phyloP scores from a whole-genome alignment of 2,888 invertebrate genomes.

The Rhimphoctona megacephalus region DNA sequence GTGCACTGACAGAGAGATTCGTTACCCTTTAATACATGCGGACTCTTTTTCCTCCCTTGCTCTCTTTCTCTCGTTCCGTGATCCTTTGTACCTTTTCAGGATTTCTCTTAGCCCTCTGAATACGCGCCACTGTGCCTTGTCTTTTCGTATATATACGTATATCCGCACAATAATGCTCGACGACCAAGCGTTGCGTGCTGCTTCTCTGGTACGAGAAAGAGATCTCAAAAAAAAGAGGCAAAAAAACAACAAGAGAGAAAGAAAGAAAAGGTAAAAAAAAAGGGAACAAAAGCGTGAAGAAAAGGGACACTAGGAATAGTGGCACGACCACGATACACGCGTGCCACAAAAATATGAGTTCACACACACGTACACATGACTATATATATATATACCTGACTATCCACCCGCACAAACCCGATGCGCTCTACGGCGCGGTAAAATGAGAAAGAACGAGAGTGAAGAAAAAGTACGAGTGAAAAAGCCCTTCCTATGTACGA shows the following conservation, averaged over 20 bases:
- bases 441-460: slow-evolving; percentile 56
- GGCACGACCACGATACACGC: slow-evolving; percentile 54
- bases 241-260: slow-evolving; percentile 35
- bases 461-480: slow-evolving; percentile 48
- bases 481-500: slow-evolving; percentile 47
- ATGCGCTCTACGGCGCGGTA: slow-evolving; percentile 27
- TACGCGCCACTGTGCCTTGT: slow-evolving; percentile 50
- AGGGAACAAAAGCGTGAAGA: slow-evolving; percentile 20
- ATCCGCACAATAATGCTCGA: slow-evolving; percentile 57
- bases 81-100: slow-evolving; percentile 82
- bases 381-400: not conserved
- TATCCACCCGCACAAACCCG: slow-evolving; percentile 17
- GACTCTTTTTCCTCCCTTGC: slow-evolving; percentile 55
- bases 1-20: slow-evolving; percentile 73
- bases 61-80: slow-evolving; percentile 28
- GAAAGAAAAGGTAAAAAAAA: slow-evolving; percentile 6
- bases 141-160: slow-evolving; percentile 13
- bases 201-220: slow-evolving; percentile 46
- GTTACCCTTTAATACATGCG: slow-evolving; percentile 82
- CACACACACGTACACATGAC: not conserved
- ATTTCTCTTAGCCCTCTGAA: slow-evolving; percentile 75
- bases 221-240: slow-evolving; percentile 24
- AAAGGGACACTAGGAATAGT: slow-evolving; percentile 51
- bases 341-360: slow-evolving; percentile 47
- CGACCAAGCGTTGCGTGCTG: slow-evolving; percentile 42